Evolutionary conservation across 2,888 invertebrate species (phyloP), one percentile per base, ranked within the genome.

Genomic region (Aphidoletes aphidimyza): DNA sequence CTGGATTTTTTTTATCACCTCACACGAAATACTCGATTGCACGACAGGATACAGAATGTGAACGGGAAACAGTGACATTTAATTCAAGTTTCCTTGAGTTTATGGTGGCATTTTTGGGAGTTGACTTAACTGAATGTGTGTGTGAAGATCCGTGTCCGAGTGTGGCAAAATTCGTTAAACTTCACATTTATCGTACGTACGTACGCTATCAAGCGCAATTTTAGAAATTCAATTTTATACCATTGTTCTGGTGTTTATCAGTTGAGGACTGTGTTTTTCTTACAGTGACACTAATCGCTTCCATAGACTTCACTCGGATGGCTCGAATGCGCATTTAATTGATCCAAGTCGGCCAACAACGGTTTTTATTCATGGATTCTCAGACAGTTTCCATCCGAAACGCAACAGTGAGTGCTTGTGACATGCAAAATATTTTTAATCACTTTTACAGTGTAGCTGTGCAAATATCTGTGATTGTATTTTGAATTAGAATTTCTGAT

Each of bases 1-100:
- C 81, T 37, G 37, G 69, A 14, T 1, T 8, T n/a, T 81, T 81
- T 22, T 81, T 37, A n/a, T 81, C 37, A 6, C 37, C 19, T 11
- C n/a, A 9, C 11, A n/a, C 2, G 2, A 59, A 59, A n/a, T 36
- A 69, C 14, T 1, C 14, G 0, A 37, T 78, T 37, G 37, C 81
- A 81, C 81, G 81, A 11, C 81, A 81, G 26, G 37, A 37, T 37
- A 81, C 37, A 6, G 37, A 81, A 81, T 81, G 81, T 81, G 81
- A 81, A 81, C 81, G 81, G 8, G 81, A 81, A 81, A 81, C 81
- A 81, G 81, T 81, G 37, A 81, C 81, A 1, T 81, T 81, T 37
- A 81, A 81, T 81, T 81, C 81, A 8, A 81, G 81, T 81, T 81
- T 81, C n/a, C 36, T 81, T 37, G 81, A 81, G 37, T 81, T 81